Evolutionary conservation across 1,140 invertebrate species (phyloP).

Genomic region (Ephestia elutella): DNA sequence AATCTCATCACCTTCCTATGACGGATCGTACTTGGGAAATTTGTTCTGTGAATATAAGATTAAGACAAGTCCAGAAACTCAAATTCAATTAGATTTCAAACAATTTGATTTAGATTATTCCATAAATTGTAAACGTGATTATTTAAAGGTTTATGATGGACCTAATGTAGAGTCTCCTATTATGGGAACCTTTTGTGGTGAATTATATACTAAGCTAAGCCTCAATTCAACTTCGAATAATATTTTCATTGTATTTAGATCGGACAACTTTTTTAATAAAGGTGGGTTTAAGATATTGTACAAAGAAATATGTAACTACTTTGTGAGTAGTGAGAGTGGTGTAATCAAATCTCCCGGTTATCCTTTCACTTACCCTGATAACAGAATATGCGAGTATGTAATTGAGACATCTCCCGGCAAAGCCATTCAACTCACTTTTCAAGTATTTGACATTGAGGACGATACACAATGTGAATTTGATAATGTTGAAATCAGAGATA

Average conservation of each 20-base stretch:
- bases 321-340: constrained; percentile 76
- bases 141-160: constrained; percentile 83
- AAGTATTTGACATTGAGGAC: constrained; percentile 82
- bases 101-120: constrained; percentile 79
- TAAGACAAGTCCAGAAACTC: constrained; percentile 75
- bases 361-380: constrained; percentile 81
- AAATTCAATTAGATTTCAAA: constrained; percentile 79
- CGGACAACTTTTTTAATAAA: constrained; percentile 72
- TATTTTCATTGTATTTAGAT: constrained; percentile 80
- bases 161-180: constrained; percentile 75
- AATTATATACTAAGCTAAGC: constrained; percentile 62
- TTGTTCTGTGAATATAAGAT: constrained; percentile 87
- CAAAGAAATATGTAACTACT: constrained; percentile 79
- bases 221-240: constrained; percentile 78
- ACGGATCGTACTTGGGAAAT: constrained; percentile 76
- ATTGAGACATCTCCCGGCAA: constrained; percentile 79
- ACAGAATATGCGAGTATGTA: constrained; percentile 83
- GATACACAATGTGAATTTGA: constrained; percentile 48
- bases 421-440: constrained; percentile 78
- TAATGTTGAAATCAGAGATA: constrained; percentile 80
- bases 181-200: constrained; percentile 81
- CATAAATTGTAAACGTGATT: constrained; percentile 78
- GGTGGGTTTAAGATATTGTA: constrained; percentile 78
- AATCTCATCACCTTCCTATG: constrained; percentile 79
- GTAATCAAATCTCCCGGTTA: constrained; percentile 84